These are phyloP conservation scores for Netelia melanura DNA, from an alignment of 2,888 invertebrate genomes.

Conservation along the genomic window DNA sequence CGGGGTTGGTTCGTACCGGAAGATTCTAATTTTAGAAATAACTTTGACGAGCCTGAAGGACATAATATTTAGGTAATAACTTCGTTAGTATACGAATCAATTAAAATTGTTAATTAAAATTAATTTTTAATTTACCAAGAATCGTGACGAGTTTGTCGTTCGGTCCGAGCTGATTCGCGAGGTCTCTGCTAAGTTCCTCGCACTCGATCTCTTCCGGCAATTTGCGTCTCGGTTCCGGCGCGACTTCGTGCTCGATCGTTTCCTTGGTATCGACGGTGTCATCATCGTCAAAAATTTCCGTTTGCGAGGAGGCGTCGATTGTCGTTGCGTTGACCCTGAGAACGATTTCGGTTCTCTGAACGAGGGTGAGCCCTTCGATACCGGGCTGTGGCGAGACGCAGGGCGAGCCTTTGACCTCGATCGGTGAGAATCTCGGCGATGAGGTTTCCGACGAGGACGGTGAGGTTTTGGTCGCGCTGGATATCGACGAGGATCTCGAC, in stretches of 20 bases:
- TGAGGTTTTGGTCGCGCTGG: slow-evolving; percentile 70
- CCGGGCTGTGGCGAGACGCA: slow-evolving; percentile 82
- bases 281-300: slow-evolving; percentile 84
- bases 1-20: not conserved
- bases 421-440: slow-evolving; percentile 76
- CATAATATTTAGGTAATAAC: not conserved
- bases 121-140: slow-evolving; percentile 82
- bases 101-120: not conserved
- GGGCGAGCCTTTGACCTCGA: slow-evolving; percentile 76
- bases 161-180: slow-evolving; percentile 88
- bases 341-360: slow-evolving; percentile 88
- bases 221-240: slow-evolving; percentile 87
- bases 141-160: slow-evolving; percentile 89
- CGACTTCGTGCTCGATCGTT: slow-evolving; percentile 69
- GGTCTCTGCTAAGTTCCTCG: slow-evolving; percentile 89
- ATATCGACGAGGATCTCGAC: slow-evolving; percentile 73
- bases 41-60: not conserved
- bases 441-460: slow-evolving; percentile 75
- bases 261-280: slow-evolving; percentile 73
- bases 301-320: slow-evolving; percentile 88
- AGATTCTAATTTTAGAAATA: slow-evolving; percentile 26
- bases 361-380: slow-evolving; percentile 86
- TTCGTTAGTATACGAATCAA: not conserved
- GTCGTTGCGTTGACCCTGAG: slow-evolving; percentile 88
- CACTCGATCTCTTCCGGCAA: slow-evolving; percentile 92